Percentiles rank a stretch among this genome's conserved stretches.
These are phyloP conservation scores for Colaptes auratus DNA, from an alignment of 2,113 vertebrate species.

Conservation along the genomic window DNA sequence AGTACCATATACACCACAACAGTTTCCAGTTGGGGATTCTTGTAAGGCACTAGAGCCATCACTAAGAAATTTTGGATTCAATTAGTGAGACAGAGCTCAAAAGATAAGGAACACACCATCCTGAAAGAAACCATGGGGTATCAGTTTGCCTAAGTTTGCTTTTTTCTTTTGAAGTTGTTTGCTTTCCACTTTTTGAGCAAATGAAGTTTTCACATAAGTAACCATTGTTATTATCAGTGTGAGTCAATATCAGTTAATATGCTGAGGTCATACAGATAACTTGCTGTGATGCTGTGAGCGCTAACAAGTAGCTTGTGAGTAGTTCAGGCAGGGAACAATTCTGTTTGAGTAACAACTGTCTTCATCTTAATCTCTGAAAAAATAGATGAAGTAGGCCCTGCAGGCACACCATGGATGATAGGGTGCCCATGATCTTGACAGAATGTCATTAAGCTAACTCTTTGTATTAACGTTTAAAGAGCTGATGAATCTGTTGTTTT, in stretches of 20 bases:
- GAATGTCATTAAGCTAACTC: constrained; percentile 9
- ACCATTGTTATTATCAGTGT: neutral
- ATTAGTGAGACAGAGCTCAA: neutral
- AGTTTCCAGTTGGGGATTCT: neutral
- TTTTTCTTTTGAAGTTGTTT: neutral
- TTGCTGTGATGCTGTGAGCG: neutral
- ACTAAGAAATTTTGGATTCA: neutral
- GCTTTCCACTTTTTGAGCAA: neutral
- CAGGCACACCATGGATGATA: neutral
- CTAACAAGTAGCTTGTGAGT: neutral
- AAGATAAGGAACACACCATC: neutral
- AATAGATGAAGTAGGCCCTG: neutral
- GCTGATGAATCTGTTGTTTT: neutral
- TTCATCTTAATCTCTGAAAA: neutral
- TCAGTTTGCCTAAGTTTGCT: neutral
- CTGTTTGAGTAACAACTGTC: constrained; percentile 1
- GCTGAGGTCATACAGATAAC: neutral
- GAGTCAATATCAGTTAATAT: neutral
- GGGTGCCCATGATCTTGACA: neutral
- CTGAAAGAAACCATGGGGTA: neutral
- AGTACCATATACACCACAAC: neutral
- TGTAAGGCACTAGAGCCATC: neutral
- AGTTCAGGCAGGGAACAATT: neutral
- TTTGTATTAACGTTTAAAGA: constrained; percentile 6
- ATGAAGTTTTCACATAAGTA: neutral